Evolutionary conservation across 1,140 invertebrate genomes (phyloP), one percentile per base, ranked within the genome.

Genomic region (Saccostrea glomerata): DNA sequence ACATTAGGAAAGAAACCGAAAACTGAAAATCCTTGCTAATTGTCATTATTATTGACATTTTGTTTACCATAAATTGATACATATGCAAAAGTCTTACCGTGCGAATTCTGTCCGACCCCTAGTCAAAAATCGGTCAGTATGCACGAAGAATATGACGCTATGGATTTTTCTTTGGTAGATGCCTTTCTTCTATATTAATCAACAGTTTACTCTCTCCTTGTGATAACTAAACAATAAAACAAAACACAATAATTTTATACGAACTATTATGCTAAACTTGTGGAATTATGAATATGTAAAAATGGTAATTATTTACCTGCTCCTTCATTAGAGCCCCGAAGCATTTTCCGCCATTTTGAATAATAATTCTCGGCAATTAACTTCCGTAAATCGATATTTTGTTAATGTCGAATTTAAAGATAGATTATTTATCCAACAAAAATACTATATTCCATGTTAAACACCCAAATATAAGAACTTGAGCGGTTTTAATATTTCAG

Each of bases 241-340:
- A 66, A 47, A 66, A 66, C 60, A 66, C 23, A 15, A 30, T 63
- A 36, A 30, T 30, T 25, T 86, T 56, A 82, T 55, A 23, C 17
- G 73, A 88, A 89, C 82, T 60, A 91, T 91, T 91, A 91, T 91
- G 90, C 90, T 86, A 88, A 91, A 85, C 85, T 73, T 54, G 55
- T 84, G 73, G 87, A 89, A 84, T 84, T 54, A 91, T 91, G 90
- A 91, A 91, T 91, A 91, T 91, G 90, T 91, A 91, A 89, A 91
- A 91, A 91, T 91, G 54, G 58, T 86, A 89, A 87, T 89, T 91
- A 77, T 77, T 77, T 77, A 91, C 90, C 90, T 91, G 66, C 86
- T 84, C 87, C 89, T 89, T 91, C 87, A 90, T 90, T 90, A 82
- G 86, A 63, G 70, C 82, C 89, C 85, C 55, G 70, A 47, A 77